Evolutionary conservation across 2,113 vertebrate genomes (phyloP), one percentile per base, ranked within the genome.

Genomic region (Lethenteron reissneri): DNA sequence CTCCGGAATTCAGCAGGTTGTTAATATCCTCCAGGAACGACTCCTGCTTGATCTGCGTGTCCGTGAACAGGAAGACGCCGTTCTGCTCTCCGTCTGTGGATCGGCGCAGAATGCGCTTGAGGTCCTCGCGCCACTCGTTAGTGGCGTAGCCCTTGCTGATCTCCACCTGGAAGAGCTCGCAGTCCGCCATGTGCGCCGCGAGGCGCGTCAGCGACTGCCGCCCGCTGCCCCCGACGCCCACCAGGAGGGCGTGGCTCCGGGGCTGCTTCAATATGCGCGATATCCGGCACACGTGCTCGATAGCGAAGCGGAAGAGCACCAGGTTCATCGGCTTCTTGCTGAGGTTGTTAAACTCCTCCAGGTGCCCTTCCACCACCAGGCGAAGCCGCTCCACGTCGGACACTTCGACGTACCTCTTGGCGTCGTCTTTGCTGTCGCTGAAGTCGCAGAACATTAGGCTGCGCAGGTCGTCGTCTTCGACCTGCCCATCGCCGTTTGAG

Each of bases 371-470:
- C 21, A 85, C 84, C 60, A 88, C 81, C 74, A 79, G 72, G 15
- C 83, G 79, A 12, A 95, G 82, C 2, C 73, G 72, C 56, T 85
- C 83, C 7, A 85, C 77, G 56, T 85, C 15, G 1, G 57, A 58
- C 11, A 90, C 78, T 74, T 95, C 88, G 3, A 83, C 78, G 76
- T 95, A 92, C 77, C 73, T 84, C n/a, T 78, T 83, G 73, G 90
- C 86, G 5, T 88, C 85, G 15, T 83, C 83, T 74, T 84, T 88
- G 21, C 79, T 82, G 75, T 95, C 88, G 4, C 89, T 83, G 74
- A 95, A 92, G 76, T 92, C 86, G 73, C 90, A 95, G 75, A 92
- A 95, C 85, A 95, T 87, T 71, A 95, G 80, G 74, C 88, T 90
- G 71, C 82, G 83, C 15, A 95, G 80, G 71, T 92, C 88, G 60